Evolutionary conservation across 2,888 invertebrate species (phyloP), one percentile per base, ranked within the genome.

Genomic region (Apamea anceps): DNA sequence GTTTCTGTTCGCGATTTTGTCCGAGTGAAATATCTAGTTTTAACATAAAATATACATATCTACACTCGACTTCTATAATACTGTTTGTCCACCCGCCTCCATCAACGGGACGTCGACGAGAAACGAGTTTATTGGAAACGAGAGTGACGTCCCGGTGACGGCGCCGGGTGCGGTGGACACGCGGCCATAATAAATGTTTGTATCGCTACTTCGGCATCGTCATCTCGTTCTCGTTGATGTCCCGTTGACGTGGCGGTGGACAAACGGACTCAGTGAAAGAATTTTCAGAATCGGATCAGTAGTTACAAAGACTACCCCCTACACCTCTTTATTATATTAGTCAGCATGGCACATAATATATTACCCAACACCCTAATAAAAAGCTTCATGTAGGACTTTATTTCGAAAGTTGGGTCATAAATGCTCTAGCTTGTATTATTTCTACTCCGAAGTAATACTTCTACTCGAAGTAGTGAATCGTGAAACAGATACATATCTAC

Each of bases 361-460:
- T 32, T 32, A 32, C 32, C 28, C 32, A 32, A 32, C 8, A 51
- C 25, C 32, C 15, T 51, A 51, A 37, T 71, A 15, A 71, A 54
- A 25, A 32, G 6, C 10, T 25, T 32, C 25, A 15, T 37, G 0
- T 10, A 54, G 3, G 18, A 15, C 13, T 51, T 51, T 32, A 25
- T 71, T 71, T 51, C 48, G 25, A 51, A 48, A 51, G 21, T 51
- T 25, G 21, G 5, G 5, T 71, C 15, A 6, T 15, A 54, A 15
- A 32, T 10, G 32, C 25, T 21, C 48, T 21, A 70, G 57, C 48
- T 70, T 28, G 48, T 42, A 57, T 65, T 8, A 82, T 82, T 66
- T 37, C 12, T 25, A 72, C 32, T 32, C 10, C 0, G 45, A 48
- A 45, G 28, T 18, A 65, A 5, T 32, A 42, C 28, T 71, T 51